Evolutionary conservation across 1,140 invertebrate species (phyloP).

Genomic region (Callitettix versicolor): DNA sequence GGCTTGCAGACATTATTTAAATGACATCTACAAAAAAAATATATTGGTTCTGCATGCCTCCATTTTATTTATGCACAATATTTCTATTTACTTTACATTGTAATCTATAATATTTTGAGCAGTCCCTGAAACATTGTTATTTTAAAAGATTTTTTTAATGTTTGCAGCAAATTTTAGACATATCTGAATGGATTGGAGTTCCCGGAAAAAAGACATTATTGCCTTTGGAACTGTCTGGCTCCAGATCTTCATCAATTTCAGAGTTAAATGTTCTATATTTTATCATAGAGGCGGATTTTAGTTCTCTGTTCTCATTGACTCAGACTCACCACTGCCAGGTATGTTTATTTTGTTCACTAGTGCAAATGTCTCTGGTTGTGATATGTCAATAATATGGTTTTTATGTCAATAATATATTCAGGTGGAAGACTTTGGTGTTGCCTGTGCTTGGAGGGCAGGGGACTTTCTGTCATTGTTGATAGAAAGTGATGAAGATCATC

Average conservation of each 20-base stretch:
- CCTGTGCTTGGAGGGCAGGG: constrained; percentile 49
- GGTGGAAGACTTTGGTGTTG: constrained; percentile 53
- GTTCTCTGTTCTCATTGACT: constrained; percentile 10
- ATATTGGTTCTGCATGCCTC: too few relatives aligned
- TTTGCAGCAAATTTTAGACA: constrained; percentile 30
- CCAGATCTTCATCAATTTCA: constrained; percentile 22
- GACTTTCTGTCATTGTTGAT: constrained; percentile 48
- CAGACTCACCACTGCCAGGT: constrained; percentile 18
- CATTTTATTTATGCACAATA: too few relatives aligned
- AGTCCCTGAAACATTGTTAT: too few relatives aligned
- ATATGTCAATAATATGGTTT: constrained; percentile 4
- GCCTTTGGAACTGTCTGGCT: constrained; percentile 35
- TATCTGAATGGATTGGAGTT: constrained; percentile 42
- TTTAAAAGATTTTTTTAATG: too few relatives aligned
- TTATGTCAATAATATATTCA: constrained; percentile 25
- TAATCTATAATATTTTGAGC: too few relatives aligned
- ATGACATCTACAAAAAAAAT: too few relatives aligned
- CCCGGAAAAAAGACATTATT: constrained; percentile 37
- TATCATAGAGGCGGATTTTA: constrained; percentile 37
- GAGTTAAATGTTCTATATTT: constrained; percentile 34
- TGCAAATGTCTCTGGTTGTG: background rate
- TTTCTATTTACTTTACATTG: too few relatives aligned
- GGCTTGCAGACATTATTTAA: too few relatives aligned
- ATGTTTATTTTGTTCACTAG: background rate
- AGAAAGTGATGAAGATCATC: constrained; percentile 49